Conservation (phyloP, 2,888 invertebrate genomes). For the Glyphotaelius pellucidus region DNA sequence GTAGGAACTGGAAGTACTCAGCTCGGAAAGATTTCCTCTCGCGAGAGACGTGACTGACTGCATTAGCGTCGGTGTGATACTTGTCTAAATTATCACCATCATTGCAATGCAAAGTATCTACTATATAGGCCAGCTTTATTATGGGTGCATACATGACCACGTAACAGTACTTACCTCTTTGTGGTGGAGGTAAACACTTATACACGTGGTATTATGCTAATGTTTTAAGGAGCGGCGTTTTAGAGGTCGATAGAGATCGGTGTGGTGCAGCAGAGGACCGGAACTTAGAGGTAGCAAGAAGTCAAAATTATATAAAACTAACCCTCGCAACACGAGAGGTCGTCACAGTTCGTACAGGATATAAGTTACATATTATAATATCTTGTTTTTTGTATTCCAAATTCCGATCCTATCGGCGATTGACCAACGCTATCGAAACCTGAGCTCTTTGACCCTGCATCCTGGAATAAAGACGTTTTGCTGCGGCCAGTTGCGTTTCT, state of each 20-base stretch:
- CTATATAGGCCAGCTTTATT: neutral
- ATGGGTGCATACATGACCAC: neutral
- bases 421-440: neutral
- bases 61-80: constrained; percentile 2
- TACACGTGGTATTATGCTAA: neutral
- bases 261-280: neutral
- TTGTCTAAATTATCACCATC: neutral
- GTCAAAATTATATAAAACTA: neutral
- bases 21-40: neutral
- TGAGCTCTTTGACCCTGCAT: neutral
- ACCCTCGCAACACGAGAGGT: neutral
- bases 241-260: neutral
- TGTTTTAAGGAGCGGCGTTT: neutral
- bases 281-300: neutral
- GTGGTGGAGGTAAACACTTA: neutral
- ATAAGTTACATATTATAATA: neutral
- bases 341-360: neutral
- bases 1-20: neutral
- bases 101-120: neutral
- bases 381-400: neutral
- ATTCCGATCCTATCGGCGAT: neutral
- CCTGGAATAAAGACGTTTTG: neutral
- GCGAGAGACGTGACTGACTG: neutral
- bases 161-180: neutral
- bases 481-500: neutral